Evolutionary conservation across 2,113 vertebrate genomes (phyloP), one percentile per base, ranked within the genome.

Genomic region (Orycteropus afer): DNA sequence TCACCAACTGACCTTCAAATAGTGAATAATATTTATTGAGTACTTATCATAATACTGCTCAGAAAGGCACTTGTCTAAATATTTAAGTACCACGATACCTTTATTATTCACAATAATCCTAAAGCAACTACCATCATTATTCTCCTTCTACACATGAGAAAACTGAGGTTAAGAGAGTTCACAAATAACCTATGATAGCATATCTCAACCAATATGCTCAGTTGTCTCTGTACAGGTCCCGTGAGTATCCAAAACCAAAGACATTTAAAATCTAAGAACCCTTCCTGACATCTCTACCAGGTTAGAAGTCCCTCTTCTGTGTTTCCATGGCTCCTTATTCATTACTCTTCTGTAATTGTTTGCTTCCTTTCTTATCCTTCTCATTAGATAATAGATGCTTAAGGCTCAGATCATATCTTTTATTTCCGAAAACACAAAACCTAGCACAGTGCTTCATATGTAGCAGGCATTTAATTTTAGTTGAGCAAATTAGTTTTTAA

Each of bases 31-130:
- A 82, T 69, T 86, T 77, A 77, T 69, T 71, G 77, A 57, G 25
- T 8, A 90, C 0, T 86, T n/a, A 90, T 65, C 53, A 77, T 57
- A 45, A 37, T 69, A 45, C 11, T 42, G 13, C 25, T 90, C 93
- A 65, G 18, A 51, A n/a, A 71, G 80, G 27, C 34, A 71, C 32
- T 93, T 0, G 37, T 93, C n/a, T 85, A 94, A 82, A 82, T 1
- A 40, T 49, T 82, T 81, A 82, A 90, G 86, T 71, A 74, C 25
- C 47, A 32, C 11, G 15, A 79, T 47, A 71, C 7, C 78, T 87
- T 78, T 87, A 73, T 74, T 86, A 17, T 93, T 95, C 63, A 85
- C 49, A 79, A 49, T 73, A 94, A 89, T 86, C 32, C 17, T 77
- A 37, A 96, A 15, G 32, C 17, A 95, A 83, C 3, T 81, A 55